Base-by-base conservation (phyloP, 1,140 invertebrate species). In the Thrips palmi region DNA sequence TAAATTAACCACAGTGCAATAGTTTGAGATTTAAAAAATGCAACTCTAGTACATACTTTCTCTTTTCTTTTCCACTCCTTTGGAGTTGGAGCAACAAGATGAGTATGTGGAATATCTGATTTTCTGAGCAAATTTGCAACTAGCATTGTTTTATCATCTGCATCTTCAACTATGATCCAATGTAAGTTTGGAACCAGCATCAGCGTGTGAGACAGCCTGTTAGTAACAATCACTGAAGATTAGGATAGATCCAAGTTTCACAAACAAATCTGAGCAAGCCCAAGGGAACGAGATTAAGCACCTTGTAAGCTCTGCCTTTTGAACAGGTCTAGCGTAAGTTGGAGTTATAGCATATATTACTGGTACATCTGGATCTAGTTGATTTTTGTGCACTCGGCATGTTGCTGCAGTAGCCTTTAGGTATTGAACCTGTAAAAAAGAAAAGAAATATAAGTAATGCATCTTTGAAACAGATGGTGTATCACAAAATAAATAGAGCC, bases 81-180 rank as follows among this genome's bases (percentile, higher is more conserved):
- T 14, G 49, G 58, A 41, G 85, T 89, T 47, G 63, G 63, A 1
- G 70, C 68, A 56, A 70, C 65, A 2, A 94, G 58, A 61, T 92
- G 87, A 19, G 85, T 89, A 49, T 76, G 79, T 33, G 65, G 56
- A 1, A 92, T 51, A 11, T 65, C 65, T 11, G 77, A 74, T 20
- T 77, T 67, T 28, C 65, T 59, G 8, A 98, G 53, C n/a, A 98
- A 65, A 42, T 80, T 77, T 2, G 60, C 66, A 1, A 98, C 87
- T 33, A 93, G 59, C 21, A 66, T 50, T 1, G 78, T 85, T 51
- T 79, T 88, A 10, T 55, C 57, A 2, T 66, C 58, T 0, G 83
- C 63, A 59, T 97, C 93, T 62, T 97, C 93, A 7, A 97, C 68
- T 24, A 97, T 57, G 46, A 97, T 85, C 93, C 93, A 97, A 56